phyloP scores from a whole-genome alignment of 2,888 invertebrate genomes.

The Agapostemon virescens region DNA sequence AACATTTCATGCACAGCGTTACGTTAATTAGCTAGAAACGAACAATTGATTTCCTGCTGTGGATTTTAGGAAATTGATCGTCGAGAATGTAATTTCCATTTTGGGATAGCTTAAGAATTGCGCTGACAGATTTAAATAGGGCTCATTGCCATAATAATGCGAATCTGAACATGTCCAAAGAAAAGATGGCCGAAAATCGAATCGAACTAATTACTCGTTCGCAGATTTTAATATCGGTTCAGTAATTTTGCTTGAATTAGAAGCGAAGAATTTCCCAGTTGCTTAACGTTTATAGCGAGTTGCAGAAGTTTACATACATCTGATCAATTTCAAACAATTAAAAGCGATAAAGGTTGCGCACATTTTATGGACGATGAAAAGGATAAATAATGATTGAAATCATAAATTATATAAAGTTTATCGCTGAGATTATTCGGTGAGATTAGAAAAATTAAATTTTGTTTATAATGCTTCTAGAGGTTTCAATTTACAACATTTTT shows the following conservation, averaged over 20 bases:
- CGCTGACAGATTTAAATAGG: background rate
- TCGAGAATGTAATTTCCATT: background rate
- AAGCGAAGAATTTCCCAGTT: background rate
- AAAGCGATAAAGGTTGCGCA: too few species aligned
- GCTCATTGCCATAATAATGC: background rate
- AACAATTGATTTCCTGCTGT: background rate
- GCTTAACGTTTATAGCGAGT: background rate
- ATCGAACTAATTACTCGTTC: background rate
- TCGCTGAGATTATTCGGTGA: too few species aligned
- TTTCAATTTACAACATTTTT: too few species aligned
- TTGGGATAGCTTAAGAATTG: background rate
- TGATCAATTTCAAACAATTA: background rate
- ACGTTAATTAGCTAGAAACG: background rate
- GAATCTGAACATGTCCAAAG: background rate
- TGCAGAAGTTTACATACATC: background rate
- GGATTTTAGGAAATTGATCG: background rate
- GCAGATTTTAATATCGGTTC: background rate
- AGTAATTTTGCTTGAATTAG: background rate
- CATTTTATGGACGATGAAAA: too few species aligned
- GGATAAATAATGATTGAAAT: too few species aligned
- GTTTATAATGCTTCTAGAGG: too few species aligned
- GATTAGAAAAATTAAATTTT: too few species aligned
- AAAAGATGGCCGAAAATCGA: background rate
- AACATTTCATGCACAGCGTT: background rate
- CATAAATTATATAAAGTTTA: too few species aligned